Base-by-base conservation (phyloP, 2,888 invertebrate species). In the Ormia ochracea region DNA sequence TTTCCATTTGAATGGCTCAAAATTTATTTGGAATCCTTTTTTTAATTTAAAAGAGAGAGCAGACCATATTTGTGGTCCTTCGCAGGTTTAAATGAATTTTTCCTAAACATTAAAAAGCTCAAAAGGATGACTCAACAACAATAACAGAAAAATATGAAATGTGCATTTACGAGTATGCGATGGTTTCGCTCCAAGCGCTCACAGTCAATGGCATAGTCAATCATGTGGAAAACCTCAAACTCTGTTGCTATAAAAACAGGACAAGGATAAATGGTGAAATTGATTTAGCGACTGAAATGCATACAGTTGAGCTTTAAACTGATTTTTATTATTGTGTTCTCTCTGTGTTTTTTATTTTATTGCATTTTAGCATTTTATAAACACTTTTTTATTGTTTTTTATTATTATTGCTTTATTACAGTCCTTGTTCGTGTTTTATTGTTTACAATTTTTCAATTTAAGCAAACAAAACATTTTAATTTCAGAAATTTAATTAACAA, bases 401-500 rank as follows among this genome's bases (percentile, higher is more conserved):
- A 12, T 76, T 77, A 12, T 61, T 54, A 43, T 17, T 43, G 14
- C 54, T 41, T 52, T 19, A 23, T 28, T 38, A 65, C 12, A 48
- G 26, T 33, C 54, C 52, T 21, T 78, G 31, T 82, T 73, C 14
- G 63, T 63, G 36, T 68, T 79, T 81, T 82, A 82, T 82, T 81
- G 74, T 70, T 75, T 81, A 61, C 52, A 54, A 87, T 88, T 89
- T 89, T 89, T 85, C 88, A 88, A 89, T 88, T 89, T 88, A 88
- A 85, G 85, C 85, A 86, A 86, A 89, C 89, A 89, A 89, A 89
- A 88, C 89, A 87, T 89, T 89, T 89, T 89, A 88, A 89, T 89
- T 89, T 89, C 88, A 88, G 86, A 89, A 86, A 88, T 89, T 89
- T 88, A 89, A 89, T 89, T 89, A 88, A 88, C 88, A 87, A 88